phyloP scores from a whole-genome alignment of 2,888 invertebrate genomes.

The Aphidius colemani region DNA sequence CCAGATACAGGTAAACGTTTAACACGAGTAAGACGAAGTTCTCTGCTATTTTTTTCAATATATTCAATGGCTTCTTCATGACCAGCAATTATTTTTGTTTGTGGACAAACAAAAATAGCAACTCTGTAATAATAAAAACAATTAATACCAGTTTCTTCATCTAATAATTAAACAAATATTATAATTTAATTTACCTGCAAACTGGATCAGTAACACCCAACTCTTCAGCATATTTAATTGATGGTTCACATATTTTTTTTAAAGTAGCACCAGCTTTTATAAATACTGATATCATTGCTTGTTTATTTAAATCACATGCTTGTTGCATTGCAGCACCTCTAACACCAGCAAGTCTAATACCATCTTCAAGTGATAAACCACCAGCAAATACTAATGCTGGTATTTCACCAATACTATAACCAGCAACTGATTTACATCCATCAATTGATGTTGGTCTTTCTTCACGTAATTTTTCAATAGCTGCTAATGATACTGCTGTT shows the following conservation, averaged over 20 bases:
- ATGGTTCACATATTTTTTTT: constrained; percentile 67
- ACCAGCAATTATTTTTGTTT: constrained; percentile 87
- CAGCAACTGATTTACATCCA: constrained; percentile 82
- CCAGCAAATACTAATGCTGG: constrained; percentile 88
- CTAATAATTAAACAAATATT: no score
- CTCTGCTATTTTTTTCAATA: constrained; percentile 69
- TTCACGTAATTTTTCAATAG: constrained; percentile 83
- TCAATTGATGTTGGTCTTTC: constrained; percentile 79
- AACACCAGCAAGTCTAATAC: constrained; percentile 77
- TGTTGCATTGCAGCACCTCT: constrained; percentile 88
- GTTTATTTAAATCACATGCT: constrained; percentile 75
- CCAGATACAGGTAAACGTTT: constrained; percentile 80
- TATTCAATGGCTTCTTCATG: constrained; percentile 77
- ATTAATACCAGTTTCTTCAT: no score
- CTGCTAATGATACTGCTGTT: constrained; percentile 86
- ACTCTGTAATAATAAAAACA: constrained; percentile 56
- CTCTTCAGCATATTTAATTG: constrained; percentile 71
- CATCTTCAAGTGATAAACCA: constrained; percentile 80
- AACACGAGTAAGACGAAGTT: constrained; percentile 68
- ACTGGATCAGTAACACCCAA: constrained; percentile 69
- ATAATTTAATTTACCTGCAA: constrained; percentile 60
- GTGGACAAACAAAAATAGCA: constrained; percentile 84
- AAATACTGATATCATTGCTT: constrained; percentile 85
- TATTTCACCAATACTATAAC: constrained; percentile 95
- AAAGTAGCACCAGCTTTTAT: constrained; percentile 75